A percentile compares a stretch with the other conserved stretches of the same genome.
These are phyloP conservation scores for Amblyopsis hoosieri DNA, from an alignment of 2,797 vertebrate species.

Conservation along the genomic window DNA sequence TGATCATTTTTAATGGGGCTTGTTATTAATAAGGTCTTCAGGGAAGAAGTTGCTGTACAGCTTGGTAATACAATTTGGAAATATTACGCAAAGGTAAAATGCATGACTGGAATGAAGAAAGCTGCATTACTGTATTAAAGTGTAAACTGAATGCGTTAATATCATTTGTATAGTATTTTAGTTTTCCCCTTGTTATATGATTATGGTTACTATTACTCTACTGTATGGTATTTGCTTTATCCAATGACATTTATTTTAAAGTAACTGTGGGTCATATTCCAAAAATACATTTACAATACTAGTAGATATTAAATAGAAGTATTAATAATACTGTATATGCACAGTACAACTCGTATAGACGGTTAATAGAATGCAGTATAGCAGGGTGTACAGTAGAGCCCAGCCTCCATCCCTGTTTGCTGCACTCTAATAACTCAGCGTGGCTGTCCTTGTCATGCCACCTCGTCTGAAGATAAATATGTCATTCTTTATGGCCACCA, in stretches of 20 bases:
- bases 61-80: slow-evolving; percentile 35
- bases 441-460: slow-evolving; percentile 77
- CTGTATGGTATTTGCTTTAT: background rate
- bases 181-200: background rate
- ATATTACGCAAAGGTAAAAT: slow-evolving; percentile 38
- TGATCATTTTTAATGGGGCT: slow-evolving; percentile 91
- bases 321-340: background rate
- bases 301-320: background rate
- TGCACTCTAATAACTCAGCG: slow-evolving; percentile 71
- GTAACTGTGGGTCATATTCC: no score
- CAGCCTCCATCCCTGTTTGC: slow-evolving; percentile 50
- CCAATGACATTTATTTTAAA: background rate
- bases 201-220: background rate
- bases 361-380: slow-evolving; percentile 16
- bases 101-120: slow-evolving; percentile 1
- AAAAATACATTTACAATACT: background rate
- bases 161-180: no score
- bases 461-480: slow-evolving; percentile 78
- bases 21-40: slow-evolving; percentile 87
- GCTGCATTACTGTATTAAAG: no score
- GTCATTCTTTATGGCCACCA: slow-evolving; percentile 75
- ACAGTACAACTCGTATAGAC: background rate
- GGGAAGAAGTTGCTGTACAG: slow-evolving; percentile 46
- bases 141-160: no score
- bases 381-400: slow-evolving; percentile 45